These are phyloP conservation scores for Perizoma flavofasciatum DNA, from an alignment of 2,888 invertebrate genomes.

Conservation along the genomic window DNA sequence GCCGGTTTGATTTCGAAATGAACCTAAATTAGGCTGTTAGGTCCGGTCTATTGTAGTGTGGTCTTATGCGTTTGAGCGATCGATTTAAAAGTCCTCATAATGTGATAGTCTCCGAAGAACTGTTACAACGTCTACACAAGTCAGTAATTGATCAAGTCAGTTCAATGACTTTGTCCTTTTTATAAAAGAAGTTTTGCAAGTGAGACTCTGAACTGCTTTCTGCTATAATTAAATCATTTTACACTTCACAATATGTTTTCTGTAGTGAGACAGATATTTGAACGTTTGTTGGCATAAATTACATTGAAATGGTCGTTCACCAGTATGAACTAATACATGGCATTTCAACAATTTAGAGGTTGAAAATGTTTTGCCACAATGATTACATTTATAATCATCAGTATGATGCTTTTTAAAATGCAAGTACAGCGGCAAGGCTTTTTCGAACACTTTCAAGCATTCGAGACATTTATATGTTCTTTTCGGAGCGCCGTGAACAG, in stretches of 20 bases:
- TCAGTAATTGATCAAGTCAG: too few species aligned
- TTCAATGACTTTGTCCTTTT: too few species aligned
- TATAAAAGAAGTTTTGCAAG: too few species aligned
- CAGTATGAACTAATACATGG: conserved; percentile 16
- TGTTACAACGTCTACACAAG: too few species aligned
- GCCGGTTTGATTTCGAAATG: too few species aligned
- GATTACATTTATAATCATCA: conserved; percentile 13
- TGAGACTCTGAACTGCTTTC: too few species aligned
- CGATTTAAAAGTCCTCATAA: too few species aligned
- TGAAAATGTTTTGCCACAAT: conserved; percentile 5
- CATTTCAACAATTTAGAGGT: background rate
- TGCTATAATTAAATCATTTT: conserved; percentile 1
- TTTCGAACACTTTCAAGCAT: conserved; percentile 12
- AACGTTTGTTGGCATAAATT: conserved; percentile 7
- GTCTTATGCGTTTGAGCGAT: too few species aligned
- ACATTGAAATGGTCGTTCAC: conserved; percentile 15
- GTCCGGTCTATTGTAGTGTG: too few species aligned
- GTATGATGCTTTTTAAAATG: conserved; percentile 22
- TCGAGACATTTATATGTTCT: conserved; percentile 15
- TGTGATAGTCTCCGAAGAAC: too few species aligned
- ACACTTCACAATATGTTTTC: conserved; percentile 11
- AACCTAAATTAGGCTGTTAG: too few species aligned
- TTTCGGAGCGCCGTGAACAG: conserved; percentile 17
- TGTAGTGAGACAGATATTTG: conserved; percentile 2
- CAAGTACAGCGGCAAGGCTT: conserved; percentile 16